Evolutionary conservation across 2,113 vertebrate genomes (phyloP).

Genomic region (Camelus bactrianus): DNA sequence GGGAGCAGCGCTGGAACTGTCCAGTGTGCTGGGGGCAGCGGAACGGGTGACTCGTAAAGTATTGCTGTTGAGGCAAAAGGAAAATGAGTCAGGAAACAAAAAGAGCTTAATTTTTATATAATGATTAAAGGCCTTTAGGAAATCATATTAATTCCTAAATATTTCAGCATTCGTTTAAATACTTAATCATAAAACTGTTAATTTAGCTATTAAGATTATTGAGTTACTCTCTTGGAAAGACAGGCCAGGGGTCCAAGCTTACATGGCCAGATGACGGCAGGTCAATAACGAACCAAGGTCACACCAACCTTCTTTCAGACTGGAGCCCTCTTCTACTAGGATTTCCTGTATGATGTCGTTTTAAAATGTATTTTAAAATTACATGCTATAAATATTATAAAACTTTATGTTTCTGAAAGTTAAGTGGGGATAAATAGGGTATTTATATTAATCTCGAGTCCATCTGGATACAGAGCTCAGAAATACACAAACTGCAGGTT

Average conservation of each 20-base stretch:
- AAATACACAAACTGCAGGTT: neutral
- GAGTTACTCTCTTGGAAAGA: neutral
- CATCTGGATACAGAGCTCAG: neutral
- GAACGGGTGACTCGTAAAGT: constrained; percentile 95
- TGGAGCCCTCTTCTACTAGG: neutral
- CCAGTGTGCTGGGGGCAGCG: constrained; percentile 95
- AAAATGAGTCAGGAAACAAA: constrained; percentile 12
- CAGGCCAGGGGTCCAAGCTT: neutral
- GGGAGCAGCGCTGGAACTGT: constrained; percentile 87
- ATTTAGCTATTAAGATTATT: neutral
- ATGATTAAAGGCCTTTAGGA: neutral
- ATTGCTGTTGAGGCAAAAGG: constrained; percentile 88
- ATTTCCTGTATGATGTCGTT: neutral
- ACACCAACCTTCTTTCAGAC: neutral
- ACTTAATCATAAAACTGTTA: neutral
- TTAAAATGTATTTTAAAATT: neutral
- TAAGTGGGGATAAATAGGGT: neutral
- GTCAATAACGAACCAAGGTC: neutral
- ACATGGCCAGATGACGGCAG: neutral
- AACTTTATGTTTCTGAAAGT: constrained; percentile 22
- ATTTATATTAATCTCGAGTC: neutral
- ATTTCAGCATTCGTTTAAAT: neutral
- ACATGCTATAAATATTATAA: neutral
- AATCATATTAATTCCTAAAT: neutral
- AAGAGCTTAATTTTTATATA: neutral